phyloP scores from a whole-genome alignment of 2,113 vertebrate genomes.

The Butorides virescens region DNA sequence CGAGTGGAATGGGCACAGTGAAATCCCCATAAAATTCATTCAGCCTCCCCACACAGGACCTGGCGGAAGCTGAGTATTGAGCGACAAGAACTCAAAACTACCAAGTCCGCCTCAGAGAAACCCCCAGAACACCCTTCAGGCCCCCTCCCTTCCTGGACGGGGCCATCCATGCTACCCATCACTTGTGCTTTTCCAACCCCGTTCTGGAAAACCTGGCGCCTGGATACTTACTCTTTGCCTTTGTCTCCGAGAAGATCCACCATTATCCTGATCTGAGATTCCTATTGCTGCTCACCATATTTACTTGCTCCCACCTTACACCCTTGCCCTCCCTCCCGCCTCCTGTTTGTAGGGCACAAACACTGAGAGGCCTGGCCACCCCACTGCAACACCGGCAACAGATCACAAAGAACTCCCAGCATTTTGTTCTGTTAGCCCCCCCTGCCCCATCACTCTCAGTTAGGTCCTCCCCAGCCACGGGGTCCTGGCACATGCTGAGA shows the following conservation, averaged over 20 bases:
- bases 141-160: too few relatives aligned
- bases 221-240: neutral
- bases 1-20: neutral
- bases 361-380: neutral
- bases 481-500: neutral
- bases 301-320: neutral
- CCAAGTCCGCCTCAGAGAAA: neutral
- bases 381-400: rapidly evolving
- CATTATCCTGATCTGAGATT: neutral
- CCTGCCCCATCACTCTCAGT: neutral
- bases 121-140: neutral
- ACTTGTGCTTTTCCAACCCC: neutral
- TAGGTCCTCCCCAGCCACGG: neutral
- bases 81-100: neutral
- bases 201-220: neutral
- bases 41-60: neutral
- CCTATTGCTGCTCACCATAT: neutral
- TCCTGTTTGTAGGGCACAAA: neutral
- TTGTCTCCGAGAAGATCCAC: neutral
- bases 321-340: neutral
- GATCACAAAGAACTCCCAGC: too few relatives aligned
- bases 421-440: too few relatives aligned
- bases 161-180: neutral
- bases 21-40: neutral
- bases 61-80: neutral